Conservation (phyloP, 2,888 invertebrate genomes). For the Andrena trimmerana region DNA sequence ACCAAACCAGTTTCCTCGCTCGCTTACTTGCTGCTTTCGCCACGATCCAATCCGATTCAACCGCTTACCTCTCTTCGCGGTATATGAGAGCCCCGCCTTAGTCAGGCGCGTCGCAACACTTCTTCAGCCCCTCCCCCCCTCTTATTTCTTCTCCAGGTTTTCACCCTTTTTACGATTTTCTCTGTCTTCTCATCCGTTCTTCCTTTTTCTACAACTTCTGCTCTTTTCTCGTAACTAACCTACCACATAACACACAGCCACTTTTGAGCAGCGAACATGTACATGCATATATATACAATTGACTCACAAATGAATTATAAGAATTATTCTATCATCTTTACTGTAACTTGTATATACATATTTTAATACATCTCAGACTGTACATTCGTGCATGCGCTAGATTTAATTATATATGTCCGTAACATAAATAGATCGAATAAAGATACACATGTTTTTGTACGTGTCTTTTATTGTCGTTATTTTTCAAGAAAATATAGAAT, state of each 20-base stretch:
- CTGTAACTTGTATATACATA: too few relatives aligned
- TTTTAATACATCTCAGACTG: too few relatives aligned
- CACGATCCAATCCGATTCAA: slow-evolving; percentile 83
- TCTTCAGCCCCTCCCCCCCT: slow-evolving; percentile 24
- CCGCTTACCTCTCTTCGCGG: slow-evolving; percentile 80
- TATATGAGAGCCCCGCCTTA: slow-evolving; percentile 80
- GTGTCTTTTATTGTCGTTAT: too few relatives aligned
- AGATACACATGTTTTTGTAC: too few relatives aligned
- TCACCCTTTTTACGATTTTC: not conserved
- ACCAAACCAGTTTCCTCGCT: slow-evolving; percentile 84
- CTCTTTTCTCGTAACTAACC: slow-evolving; percentile 9
- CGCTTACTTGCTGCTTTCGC: slow-evolving; percentile 77
- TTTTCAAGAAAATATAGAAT: too few relatives aligned
- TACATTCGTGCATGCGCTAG: too few relatives aligned
- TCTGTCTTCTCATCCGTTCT: not conserved
- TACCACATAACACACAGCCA: not conserved
- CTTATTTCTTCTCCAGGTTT: not conserved
- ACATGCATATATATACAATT: too few relatives aligned
- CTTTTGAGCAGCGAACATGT: too few relatives aligned
- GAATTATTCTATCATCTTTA: too few relatives aligned
- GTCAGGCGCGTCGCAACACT: slow-evolving; percentile 74
- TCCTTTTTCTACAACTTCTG: not conserved
- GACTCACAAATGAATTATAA: too few relatives aligned
- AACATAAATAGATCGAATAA: too few relatives aligned
- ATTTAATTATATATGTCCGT: too few relatives aligned